phyloP scores from a whole-genome alignment of 2,888 invertebrate species.

The Leptopilina myrica region DNA sequence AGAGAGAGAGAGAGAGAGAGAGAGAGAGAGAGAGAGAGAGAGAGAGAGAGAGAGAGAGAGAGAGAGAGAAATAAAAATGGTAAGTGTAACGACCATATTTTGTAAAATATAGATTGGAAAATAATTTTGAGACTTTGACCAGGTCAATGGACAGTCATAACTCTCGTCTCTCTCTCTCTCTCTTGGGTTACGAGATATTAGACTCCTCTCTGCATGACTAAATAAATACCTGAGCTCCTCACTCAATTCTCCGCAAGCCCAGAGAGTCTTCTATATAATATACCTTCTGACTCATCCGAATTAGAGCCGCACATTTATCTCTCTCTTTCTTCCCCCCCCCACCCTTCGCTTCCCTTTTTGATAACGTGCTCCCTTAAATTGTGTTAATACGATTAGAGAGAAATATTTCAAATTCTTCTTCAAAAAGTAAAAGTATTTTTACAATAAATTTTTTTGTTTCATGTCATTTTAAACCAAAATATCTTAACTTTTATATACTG shows the following conservation, averaged over 20 bases:
- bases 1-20: not conserved
- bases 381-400: too few species aligned
- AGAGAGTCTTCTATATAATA: too few species aligned
- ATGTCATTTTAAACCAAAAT: too few species aligned
- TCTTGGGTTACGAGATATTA: not conserved
- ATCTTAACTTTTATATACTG: too few species aligned
- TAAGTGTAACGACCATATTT: slow-evolving; percentile 23
- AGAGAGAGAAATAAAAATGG: not conserved
- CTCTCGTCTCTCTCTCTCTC: not conserved
- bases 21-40: slow-evolving; percentile 9
- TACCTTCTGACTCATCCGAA: slow-evolving; percentile 16
- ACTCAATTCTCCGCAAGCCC: not conserved
- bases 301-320: not conserved
- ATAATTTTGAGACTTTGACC: slow-evolving; percentile 31
- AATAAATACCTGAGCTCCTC: slow-evolving; percentile 12
- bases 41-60: not conserved
- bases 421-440: too few species aligned
- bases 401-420: too few species aligned
- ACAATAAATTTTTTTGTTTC: too few species aligned
- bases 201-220: slow-evolving; percentile 1
- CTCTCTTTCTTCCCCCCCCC: too few species aligned
- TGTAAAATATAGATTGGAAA: slow-evolving; percentile 21
- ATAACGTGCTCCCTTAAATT: too few species aligned
- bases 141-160: slow-evolving; percentile 1
- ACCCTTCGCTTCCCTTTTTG: too few species aligned